Percentiles rank a stretch among this genome's conserved stretches.
These are phyloP conservation scores for Pachycephus smyrnensis DNA, from an alignment of 2,888 invertebrate genomes.

Conservation along the genomic window DNA sequence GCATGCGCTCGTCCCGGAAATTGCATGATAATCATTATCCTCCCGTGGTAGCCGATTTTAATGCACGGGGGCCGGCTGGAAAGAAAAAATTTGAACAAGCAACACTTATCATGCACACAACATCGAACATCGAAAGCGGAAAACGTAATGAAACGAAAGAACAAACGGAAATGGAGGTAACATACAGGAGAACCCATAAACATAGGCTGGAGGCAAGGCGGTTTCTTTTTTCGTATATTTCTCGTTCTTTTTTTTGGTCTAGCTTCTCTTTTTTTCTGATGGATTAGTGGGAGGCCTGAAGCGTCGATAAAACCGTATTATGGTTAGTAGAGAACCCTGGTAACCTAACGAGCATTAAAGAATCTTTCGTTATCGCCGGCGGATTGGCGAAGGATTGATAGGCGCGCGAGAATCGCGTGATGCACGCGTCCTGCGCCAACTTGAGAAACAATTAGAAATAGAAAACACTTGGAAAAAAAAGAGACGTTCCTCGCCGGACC, in stretches of 20 bases:
- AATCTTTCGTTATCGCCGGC: not conserved
- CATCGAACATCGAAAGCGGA: conserved; percentile 56
- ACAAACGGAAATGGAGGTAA: conserved; percentile 29
- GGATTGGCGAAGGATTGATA: not conserved
- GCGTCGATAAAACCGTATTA: conserved; percentile 19
- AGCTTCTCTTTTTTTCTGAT: not conserved
- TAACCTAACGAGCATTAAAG: conserved; percentile 17
- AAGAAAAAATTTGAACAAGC: conserved; percentile 14
- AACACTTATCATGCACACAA: conserved; percentile 52
- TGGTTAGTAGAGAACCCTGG: conserved; percentile 23
- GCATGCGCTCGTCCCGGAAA: not conserved
- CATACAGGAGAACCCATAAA: conserved; percentile 12
- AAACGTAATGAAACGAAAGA: conserved; percentile 36
- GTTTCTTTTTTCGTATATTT: not conserved
- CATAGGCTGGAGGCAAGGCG: conserved; percentile 24
- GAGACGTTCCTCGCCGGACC: not conserved
- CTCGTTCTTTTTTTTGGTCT: not conserved
- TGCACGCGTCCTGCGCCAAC: not conserved
- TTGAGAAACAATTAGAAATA: not conserved
- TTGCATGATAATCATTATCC: not conserved
- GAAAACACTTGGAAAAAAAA: not conserved
- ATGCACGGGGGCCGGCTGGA: conserved; percentile 23
- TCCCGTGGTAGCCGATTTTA: not conserved
- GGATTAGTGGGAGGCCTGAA: conserved; percentile 32
- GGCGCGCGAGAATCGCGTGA: not conserved